These are phyloP conservation scores for Melieria omissa DNA, from an alignment of 2,888 invertebrate genomes.

Conservation along the genomic window DNA sequence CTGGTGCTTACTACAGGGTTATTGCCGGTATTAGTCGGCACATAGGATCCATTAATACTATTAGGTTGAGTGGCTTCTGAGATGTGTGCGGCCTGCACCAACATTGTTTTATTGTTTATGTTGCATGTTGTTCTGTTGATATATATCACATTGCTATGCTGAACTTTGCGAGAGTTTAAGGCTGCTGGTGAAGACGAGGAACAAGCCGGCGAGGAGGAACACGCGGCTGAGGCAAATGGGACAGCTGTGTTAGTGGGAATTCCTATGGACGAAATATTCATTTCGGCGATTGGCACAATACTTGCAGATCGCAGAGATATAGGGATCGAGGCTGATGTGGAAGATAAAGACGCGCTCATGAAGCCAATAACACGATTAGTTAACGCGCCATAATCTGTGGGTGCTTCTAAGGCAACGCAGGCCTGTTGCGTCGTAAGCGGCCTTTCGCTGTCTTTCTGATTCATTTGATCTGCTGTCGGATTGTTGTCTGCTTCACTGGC, in stretches of 20 bases:
- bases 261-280: constrained; percentile 62
- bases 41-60: constrained; percentile 19
- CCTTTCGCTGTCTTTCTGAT: not conserved
- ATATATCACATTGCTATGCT: constrained; percentile 64
- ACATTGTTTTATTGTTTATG: constrained; percentile 41
- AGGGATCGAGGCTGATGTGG: constrained; percentile 15
- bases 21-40: constrained; percentile 31
- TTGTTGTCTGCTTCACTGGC: constrained; percentile 19
- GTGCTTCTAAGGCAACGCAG: constrained; percentile 34
- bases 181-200: constrained; percentile 26
- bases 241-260: constrained; percentile 29
- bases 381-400: constrained; percentile 5
- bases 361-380: not conserved
- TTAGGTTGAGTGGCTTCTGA: constrained; percentile 19
- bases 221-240: not conserved
- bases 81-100: constrained; percentile 23
- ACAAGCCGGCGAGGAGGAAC: constrained; percentile 8
- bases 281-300: constrained; percentile 59
- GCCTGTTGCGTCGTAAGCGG: constrained; percentile 4
- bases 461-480: not conserved
- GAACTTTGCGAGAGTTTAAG: constrained; percentile 55
- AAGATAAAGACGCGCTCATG: not conserved
- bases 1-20: constrained; percentile 42
- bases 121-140: constrained; percentile 57
- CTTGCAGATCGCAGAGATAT: constrained; percentile 15